These are phyloP conservation scores for Semnornis frantzii DNA, from an alignment of 2,113 vertebrate genomes.

Conservation along the genomic window DNA sequence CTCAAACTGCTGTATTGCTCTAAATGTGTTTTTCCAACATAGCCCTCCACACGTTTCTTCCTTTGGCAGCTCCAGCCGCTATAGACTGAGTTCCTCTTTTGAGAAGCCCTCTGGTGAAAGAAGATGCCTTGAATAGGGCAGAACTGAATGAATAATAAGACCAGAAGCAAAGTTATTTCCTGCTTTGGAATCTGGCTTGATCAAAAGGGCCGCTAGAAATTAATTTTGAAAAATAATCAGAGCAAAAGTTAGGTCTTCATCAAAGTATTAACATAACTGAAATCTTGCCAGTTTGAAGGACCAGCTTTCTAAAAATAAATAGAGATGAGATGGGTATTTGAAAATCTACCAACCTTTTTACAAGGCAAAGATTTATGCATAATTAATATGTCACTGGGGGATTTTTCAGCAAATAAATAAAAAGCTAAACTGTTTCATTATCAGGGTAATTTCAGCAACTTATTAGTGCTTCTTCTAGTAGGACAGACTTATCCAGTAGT, in stretches of 20 bases:
- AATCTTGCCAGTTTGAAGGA: neutral
- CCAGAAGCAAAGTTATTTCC: neutral
- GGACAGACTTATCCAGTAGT: neutral
- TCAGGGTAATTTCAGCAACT: constrained; percentile 21
- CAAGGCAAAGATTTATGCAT: neutral
- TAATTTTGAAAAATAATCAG: neutral
- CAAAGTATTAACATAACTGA: neutral
- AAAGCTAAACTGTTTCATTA: constrained; percentile 40
- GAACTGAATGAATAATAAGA: neutral
- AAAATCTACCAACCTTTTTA: neutral
- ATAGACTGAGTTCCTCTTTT: neutral
- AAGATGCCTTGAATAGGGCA: neutral
- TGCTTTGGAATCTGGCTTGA: neutral
- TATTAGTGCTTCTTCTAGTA: constrained; percentile 19
- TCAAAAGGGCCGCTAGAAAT: neutral
- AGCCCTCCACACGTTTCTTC: neutral
- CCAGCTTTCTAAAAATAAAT: neutral
- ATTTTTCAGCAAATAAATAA: constrained; percentile 42
- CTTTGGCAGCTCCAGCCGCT: neutral
- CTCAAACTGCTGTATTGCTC: neutral
- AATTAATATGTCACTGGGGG: constrained; percentile 42
- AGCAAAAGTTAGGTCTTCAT: neutral
- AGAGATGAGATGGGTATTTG: neutral
- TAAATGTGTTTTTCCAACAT: neutral
- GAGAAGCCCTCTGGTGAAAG: neutral